Conservation (phyloP, 2,113 vertebrate genomes). For the Lepus europaeus region DNA sequence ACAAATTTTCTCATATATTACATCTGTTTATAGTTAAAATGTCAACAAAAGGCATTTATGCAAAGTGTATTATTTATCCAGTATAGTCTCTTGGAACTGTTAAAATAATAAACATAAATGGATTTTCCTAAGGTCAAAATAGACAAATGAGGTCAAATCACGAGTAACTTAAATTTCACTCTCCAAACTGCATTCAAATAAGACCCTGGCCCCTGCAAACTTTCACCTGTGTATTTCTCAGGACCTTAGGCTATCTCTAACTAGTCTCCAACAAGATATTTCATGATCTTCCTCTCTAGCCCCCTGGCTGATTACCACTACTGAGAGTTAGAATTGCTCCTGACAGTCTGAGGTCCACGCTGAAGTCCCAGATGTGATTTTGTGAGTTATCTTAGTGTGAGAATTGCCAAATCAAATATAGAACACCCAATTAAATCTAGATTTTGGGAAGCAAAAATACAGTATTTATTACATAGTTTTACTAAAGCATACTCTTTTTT, state of each 20-base stretch:
- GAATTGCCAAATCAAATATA: not conserved
- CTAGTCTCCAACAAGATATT: not conserved
- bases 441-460: not conserved
- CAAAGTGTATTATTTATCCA: not conserved
- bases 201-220: not conserved
- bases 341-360: not conserved
- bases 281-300: not conserved
- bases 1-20: not conserved
- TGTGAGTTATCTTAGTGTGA: not conserved
- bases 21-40: not conserved
- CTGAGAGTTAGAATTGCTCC: not conserved
- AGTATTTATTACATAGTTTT: not conserved
- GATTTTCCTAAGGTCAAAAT: not conserved
- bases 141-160: not conserved
- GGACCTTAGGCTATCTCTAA: not conserved
- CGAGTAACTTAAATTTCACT: constrained; percentile 16
- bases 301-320: no score
- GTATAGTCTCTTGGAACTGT: not conserved
- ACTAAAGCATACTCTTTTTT: not conserved
- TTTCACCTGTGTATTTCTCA: not conserved
- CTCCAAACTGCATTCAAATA: not conserved
- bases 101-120: not conserved
- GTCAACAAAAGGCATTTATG: constrained; percentile 18
- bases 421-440: not conserved
- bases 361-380: not conserved